Conservation (phyloP, 2,797 vertebrate species). For the Enteromius paludinosus region DNA sequence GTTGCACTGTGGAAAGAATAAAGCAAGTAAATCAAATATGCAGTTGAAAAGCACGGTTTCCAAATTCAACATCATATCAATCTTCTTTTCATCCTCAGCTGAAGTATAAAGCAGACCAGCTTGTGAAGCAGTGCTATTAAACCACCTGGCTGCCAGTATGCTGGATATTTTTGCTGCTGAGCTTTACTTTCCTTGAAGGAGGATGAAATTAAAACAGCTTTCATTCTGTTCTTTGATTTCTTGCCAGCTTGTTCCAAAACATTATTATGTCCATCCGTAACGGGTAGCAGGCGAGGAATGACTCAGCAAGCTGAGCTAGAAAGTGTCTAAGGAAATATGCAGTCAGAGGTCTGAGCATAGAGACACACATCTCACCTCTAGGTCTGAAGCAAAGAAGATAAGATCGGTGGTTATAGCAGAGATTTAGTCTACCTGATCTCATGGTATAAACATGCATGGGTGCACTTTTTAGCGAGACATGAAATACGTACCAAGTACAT, state of each 20-base stretch:
- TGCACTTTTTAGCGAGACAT: too few relatives aligned
- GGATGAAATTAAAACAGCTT: constrained; percentile 44
- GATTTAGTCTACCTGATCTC: neutral
- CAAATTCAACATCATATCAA: neutral
- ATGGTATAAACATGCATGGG: too few relatives aligned
- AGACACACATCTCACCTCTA: constrained; percentile 14
- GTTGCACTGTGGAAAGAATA: neutral
- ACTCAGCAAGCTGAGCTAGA: constrained; percentile 42
- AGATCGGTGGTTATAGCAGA: neutral
- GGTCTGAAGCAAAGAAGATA: neutral
- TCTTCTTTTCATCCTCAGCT: neutral
- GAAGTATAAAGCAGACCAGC: neutral
- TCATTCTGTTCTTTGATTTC: constrained; percentile 41
- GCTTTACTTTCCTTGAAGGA: constrained; percentile 39
- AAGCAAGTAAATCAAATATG: neutral
- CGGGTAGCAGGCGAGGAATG: constrained; percentile 31
- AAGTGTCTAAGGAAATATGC: constrained; percentile 9
- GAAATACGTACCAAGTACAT: too few relatives aligned
- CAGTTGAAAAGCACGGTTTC: neutral
- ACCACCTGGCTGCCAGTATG: constrained; percentile 26
- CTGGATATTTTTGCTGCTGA: constrained; percentile 26
- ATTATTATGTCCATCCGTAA: constrained; percentile 43
- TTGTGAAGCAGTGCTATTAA: constrained; percentile 28
- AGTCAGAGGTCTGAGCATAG: neutral
- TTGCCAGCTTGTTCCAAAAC: constrained; percentile 45